phyloP scores from a whole-genome alignment of 1,140 invertebrate species.

The Mylabris phalerata region DNA sequence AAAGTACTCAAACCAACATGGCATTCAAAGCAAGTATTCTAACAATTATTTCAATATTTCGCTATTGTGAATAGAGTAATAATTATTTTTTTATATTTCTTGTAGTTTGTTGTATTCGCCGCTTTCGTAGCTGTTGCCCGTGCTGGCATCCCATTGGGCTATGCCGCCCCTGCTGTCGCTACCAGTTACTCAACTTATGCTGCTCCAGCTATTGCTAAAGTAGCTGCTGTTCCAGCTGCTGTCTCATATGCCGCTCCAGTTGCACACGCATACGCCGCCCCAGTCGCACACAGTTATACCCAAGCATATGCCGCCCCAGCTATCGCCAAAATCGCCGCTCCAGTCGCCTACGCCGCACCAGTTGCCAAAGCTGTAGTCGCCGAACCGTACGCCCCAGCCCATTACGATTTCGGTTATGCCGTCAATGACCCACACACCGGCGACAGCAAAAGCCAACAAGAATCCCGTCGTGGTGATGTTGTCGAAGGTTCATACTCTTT shows the following conservation, averaged over 20 bases:
- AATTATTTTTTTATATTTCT: constrained; percentile 12
- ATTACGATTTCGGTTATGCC: no score
- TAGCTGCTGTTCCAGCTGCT: constrained; percentile 26
- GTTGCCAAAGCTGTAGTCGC: no score
- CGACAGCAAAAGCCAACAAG: no score
- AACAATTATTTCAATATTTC: neutral
- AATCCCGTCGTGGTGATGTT: no score
- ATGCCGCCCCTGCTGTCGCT: neutral
- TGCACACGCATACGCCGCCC: constrained; percentile 1
- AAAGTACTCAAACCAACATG: constrained; percentile 10
- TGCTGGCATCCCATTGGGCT: constrained; percentile 27
- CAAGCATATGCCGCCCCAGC: constrained; percentile 8
- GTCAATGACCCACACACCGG: no score
- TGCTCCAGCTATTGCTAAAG: constrained; percentile 5
- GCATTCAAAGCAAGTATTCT: constrained; percentile 16
- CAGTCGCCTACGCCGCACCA: constrained; percentile 31
- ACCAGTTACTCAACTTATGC: neutral
- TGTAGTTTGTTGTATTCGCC: constrained; percentile 36
- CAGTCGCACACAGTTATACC: neutral
- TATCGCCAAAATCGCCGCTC: constrained; percentile 1
- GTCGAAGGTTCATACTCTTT: no score
- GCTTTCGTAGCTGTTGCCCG: constrained; percentile 32
- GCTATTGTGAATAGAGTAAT: neutral
- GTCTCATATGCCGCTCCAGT: constrained; percentile 6
- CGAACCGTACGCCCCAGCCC: no score